Percentiles rank a stretch among this genome's conserved stretches.
phyloP scores from a whole-genome alignment of 1,140 invertebrate species.

The Monomorium pharaonis region DNA sequence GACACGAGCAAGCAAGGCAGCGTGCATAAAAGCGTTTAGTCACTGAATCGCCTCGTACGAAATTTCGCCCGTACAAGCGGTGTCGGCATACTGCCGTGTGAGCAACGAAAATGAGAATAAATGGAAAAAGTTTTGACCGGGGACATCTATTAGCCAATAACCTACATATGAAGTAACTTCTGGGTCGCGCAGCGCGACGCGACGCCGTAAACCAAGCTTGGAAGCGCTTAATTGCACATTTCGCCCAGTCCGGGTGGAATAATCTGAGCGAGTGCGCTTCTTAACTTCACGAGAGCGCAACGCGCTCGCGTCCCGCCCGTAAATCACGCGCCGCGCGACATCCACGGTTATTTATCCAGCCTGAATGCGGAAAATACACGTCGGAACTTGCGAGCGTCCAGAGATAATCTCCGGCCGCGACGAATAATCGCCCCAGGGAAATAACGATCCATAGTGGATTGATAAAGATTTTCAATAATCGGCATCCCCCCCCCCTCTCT shows the following conservation, averaged over 20 bases:
- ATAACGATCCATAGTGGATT: not conserved
- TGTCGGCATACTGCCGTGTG: not conserved
- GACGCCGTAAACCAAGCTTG: slow-evolving; percentile 33
- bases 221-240: slow-evolving; percentile 49
- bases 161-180: slow-evolving; percentile 70
- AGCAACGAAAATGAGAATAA: slow-evolving; percentile 62
- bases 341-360: slow-evolving; percentile 36
- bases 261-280: slow-evolving; percentile 48
- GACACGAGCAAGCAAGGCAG: not conserved
- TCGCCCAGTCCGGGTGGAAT: slow-evolving; percentile 27
- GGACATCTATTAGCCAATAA: slow-evolving; percentile 69
- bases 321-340: slow-evolving; percentile 36
- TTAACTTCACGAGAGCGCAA: slow-evolving; percentile 36
- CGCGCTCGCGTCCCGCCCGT: not conserved
- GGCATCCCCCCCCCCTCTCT: too few relatives aligned
- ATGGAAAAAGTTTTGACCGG: slow-evolving; percentile 71
- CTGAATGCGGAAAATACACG: slow-evolving; percentile 43
- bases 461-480: slow-evolving; percentile 14
- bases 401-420: slow-evolving; percentile 34
- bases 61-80: slow-evolving; percentile 6
- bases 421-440: slow-evolving; percentile 1
- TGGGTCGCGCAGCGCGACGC: slow-evolving; percentile 16
- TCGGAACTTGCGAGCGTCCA: slow-evolving; percentile 14
- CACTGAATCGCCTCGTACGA: slow-evolving; percentile 2
- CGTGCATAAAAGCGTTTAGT: not conserved